Evolutionary conservation across 2,888 invertebrate species (phyloP).

Genomic region (Acanthosoma haemorrhoidale): DNA sequence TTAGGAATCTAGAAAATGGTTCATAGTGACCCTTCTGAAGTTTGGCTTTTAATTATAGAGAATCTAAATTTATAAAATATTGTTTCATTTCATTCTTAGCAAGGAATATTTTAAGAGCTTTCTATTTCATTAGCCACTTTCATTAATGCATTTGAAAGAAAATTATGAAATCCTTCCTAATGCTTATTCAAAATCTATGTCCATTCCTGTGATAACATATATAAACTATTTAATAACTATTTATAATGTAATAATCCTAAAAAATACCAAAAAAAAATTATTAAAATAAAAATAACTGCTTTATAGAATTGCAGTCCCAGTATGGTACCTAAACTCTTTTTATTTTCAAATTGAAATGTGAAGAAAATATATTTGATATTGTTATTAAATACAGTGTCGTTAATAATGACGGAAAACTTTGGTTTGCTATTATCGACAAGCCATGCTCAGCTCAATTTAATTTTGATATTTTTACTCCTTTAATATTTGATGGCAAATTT

Average conservation of each 20-base stretch:
- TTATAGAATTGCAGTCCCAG: neutral
- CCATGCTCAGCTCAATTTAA: slow-evolving; percentile 36
- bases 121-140: neutral
- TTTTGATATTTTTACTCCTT: slow-evolving; percentile 34
- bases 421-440: neutral
- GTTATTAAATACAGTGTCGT: neutral
- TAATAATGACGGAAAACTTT: neutral
- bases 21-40: neutral
- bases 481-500: slow-evolving; percentile 16
- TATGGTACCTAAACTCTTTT: neutral
- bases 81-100: too few species aligned
- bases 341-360: neutral
- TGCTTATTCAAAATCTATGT: slow-evolving; percentile 24
- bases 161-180: neutral
- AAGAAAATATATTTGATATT: neutral
- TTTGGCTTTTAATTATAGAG: neutral
- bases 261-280: too few species aligned
- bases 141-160: neutral
- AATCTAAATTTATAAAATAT: neutral
- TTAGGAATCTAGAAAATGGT: too few species aligned
- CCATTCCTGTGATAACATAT: slow-evolving; percentile 37
- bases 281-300: neutral
- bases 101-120: neutral
- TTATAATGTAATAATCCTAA: neutral
- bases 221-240: slow-evolving; percentile 22